Conservation (phyloP, 2,888 invertebrate genomes). For the Hesperia comma region DNA sequence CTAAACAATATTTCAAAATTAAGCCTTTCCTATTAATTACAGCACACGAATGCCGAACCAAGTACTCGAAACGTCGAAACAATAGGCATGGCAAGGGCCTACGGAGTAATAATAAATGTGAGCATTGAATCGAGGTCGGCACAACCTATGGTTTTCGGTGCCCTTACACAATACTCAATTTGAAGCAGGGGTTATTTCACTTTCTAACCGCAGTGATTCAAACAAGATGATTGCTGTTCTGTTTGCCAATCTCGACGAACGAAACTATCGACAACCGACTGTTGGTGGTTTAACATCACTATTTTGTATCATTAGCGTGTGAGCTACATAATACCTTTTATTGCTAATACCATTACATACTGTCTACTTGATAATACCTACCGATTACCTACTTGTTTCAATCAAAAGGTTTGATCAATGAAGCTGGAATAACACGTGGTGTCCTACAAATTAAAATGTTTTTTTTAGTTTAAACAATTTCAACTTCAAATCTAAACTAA, state of each 20-base stretch:
- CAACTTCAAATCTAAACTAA: too few relatives aligned
- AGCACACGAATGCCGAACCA: constrained; percentile 7
- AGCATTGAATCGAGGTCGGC: constrained; percentile 23
- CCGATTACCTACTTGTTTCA: too few relatives aligned
- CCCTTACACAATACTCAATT: constrained; percentile 63
- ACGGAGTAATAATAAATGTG: constrained; percentile 23
- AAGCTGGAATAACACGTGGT: too few relatives aligned
- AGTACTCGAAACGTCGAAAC: constrained; percentile 26
- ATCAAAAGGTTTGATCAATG: too few relatives aligned
- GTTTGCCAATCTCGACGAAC: constrained; percentile 39
- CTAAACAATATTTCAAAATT: neutral
- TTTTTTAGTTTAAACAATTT: too few relatives aligned
- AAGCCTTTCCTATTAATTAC: constrained; percentile 6
- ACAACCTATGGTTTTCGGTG: constrained; percentile 42
- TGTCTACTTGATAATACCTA: too few relatives aligned
- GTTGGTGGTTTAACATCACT: constrained; percentile 14
- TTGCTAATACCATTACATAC: too few relatives aligned
- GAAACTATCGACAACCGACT: constrained; percentile 36
- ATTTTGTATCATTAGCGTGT: neutral
- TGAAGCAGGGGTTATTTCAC: constrained; percentile 60
- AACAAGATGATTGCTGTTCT: constrained; percentile 42
- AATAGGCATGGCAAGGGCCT: constrained; percentile 17
- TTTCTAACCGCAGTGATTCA: constrained; percentile 65
- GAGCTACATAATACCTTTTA: too few relatives aligned
- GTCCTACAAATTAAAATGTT: too few relatives aligned